Base-by-base conservation (phyloP, 1,140 invertebrate species). In the Pseudomyrmex dendroicus region DNA sequence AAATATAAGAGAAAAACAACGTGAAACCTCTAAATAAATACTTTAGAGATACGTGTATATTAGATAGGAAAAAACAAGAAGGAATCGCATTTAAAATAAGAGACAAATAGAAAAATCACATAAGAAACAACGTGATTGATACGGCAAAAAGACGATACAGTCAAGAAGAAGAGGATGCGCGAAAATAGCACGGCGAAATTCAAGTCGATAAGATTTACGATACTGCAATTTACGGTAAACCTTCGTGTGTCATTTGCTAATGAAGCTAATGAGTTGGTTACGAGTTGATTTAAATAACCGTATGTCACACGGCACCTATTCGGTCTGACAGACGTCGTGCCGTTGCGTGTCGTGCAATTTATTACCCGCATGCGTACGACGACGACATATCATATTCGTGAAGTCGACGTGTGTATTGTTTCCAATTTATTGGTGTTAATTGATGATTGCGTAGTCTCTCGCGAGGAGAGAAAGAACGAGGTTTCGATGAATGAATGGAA, bases 201-300 rank as follows among this genome's bases (percentile, higher is more conserved):
- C 15, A 44, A 67, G 44, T 66, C 25, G 61, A 35, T 50, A 10
- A 20, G 17, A 56, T 68, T 78, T 68, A 56, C 35, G 63, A 78
- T n/a, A 46, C 2, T 46, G 52, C 63, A 7, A 22, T 20, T 22
- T 12, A 2, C n/a, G 13, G 35, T 46, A 46, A 22, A 25, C 9
- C 70, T 46, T 8, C 10, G n/a, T n/a, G 15, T 56, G 50, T 78
- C 52, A 15, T 35, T 35, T 17, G 48, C 46, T 78, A 68, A 78
- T 57, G 35, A 78, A 56, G 35, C 52, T 70, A 46, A 78, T 56
- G 20, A 25, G 44, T 57, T 15, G 35, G 13, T 78, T 59, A 8
- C 54, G 64, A 70, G 20, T 52, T 48, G 64, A 70, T 78, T 78
- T 78, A 68, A 78, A 59, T 78, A 78, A 78, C 54, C n/a, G 20